Base-by-base conservation (phyloP, 1,140 invertebrate genomes). In the Cyclargus thomasi region DNA sequence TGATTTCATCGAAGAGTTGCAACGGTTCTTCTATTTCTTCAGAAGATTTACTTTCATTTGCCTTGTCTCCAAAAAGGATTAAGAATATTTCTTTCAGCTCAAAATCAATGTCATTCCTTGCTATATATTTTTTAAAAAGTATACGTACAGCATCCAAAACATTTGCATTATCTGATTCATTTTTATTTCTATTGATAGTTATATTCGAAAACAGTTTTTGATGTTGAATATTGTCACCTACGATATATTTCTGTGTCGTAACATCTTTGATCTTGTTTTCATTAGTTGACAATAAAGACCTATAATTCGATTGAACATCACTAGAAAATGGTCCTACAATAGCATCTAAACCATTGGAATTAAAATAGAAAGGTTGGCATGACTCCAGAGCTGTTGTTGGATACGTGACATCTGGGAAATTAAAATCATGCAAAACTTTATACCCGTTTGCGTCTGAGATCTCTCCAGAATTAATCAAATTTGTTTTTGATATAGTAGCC, bases 361-460 rank as follows among this genome's bases (percentile, higher is more conserved):
- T 74, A 53, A 76, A 80, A 63, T 78, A 86, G 71, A 78, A 88
- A 21, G 80, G 83, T 59, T 81, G 72, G 39, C 63, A 64, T 2
- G 73, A 53, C 18, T 86, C 82, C 64, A 82, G 70, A 35, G 82
- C 72, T 62, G 74, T 71, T n/a, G 72, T 80, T 29, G 85, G 85
- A 59, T 85, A 86, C 68, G 77, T 74, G 6, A 83, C 78, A 59
- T 81, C 79, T 17, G 84, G 85, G 57, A 88, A 88, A 63, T 73
- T 70, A 53, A 66, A 72, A 17, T 71, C 69, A 55, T 66, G 53
- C 6, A 66, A 16, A 57, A 66, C n/a, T 29, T 29, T 55, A 17
- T 53, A 29, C 20, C 23, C 22, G 4, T 17, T 29, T 66, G 23
- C 29, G 29, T 57, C 65, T 14, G 18, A 18, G 7, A 18, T 59